A percentile compares a stretch with the other conserved stretches of the same genome.
phyloP scores from a whole-genome alignment of 2,888 invertebrate genomes.

The Heliconius erato region DNA sequence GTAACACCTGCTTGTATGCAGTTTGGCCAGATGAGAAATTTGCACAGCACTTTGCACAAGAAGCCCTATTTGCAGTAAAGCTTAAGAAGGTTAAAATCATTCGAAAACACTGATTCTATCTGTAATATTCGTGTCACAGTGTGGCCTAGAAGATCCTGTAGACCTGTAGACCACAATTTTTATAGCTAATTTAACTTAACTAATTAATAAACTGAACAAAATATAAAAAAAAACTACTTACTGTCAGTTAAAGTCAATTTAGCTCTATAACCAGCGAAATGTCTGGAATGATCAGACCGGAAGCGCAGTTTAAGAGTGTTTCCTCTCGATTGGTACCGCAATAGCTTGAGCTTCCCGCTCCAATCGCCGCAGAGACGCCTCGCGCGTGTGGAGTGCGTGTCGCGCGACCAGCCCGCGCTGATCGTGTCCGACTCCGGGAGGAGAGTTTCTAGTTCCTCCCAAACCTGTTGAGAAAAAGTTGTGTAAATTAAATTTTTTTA shows the following conservation, averaged over 20 bases:
- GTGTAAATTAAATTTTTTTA: too few species aligned
- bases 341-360: constrained; percentile 90
- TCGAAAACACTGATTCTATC: too few species aligned
- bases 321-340: constrained; percentile 87
- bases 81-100: too few species aligned
- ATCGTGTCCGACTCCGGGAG: constrained; percentile 74
- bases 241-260: constrained; percentile 90
- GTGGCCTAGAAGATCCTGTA: too few species aligned
- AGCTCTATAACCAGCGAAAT: constrained; percentile 90
- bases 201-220: background rate
- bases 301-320: constrained; percentile 89
- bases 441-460: constrained; percentile 70
- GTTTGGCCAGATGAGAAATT: too few species aligned
- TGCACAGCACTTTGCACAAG: too few species aligned
- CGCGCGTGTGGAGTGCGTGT: constrained; percentile 64
- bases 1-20: too few species aligned
- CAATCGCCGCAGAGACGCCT: constrained; percentile 91
- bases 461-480: constrained; percentile 37
- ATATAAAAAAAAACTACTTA: constrained; percentile 74
- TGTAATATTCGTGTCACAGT: too few species aligned
- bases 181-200: too few species aligned
- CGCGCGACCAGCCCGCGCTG: constrained; percentile 76
- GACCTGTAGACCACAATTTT: too few species aligned
- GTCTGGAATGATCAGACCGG: constrained; percentile 91
- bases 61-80: too few species aligned